Base-by-base conservation (phyloP, 2,797 vertebrate species). In the Micrastur ruficollis region DNA sequence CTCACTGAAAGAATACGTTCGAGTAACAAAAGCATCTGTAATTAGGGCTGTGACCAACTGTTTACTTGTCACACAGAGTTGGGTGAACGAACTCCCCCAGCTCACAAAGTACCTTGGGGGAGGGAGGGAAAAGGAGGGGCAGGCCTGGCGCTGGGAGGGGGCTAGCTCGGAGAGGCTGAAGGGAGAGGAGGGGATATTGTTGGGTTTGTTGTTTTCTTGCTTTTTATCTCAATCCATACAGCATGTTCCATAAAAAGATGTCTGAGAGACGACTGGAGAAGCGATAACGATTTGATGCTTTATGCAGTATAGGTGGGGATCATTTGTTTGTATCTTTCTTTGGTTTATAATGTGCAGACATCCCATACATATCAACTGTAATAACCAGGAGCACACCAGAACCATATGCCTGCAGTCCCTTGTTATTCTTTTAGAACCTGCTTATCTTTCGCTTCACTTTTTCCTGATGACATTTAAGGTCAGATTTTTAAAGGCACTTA, bases 401-500 rank as follows among this genome's bases (percentile, higher is more conserved):
- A 86, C 89, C 89, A 66, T 73, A 92, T 70, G 65, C 72, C 65
- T 73, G 38, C 66, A 76, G 47, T 67, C 66, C 18, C 76, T 67
- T 90, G 50, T 52, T 89, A 75, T 68, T 79, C 38, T 89, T 86
- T 94, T 55, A 89, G 75, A 96, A 92, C 27, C 72, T 89, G 81
- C 89, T 97, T 94, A 96, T 95, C 81, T 94, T 93, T 87, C 2
- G 2, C 52, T 94, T 93, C 81, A 47, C 72, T 95, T 94, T 96
- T 92, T 95, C 61, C 53, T 66, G n/a, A 83, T 81, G 86, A 94
- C 90, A 86, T 47, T 81, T 88, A 93, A 95, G 92, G 93, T 96
- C 96, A 96, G 81, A 81, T 87, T 95, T 96, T 93, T 96, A 96
- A 96, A 96, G 86, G 91, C 68, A 91, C 56, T 87, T 89, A 85